Evolutionary conservation across 2,888 invertebrate genomes (phyloP).

Genomic region (Cryptocheilus praepositus): DNA sequence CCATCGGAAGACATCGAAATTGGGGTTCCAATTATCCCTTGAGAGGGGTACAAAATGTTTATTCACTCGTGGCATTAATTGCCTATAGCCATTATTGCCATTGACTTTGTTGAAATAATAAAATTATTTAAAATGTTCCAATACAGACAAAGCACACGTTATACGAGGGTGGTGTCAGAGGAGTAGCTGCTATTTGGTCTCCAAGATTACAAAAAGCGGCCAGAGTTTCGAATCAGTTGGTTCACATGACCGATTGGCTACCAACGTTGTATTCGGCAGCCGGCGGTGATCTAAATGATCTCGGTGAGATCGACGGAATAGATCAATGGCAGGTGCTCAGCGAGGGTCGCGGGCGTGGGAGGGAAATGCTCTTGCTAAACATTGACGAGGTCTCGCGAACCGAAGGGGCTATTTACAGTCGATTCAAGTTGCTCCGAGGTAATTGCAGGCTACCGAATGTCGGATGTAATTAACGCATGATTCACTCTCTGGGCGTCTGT

Average conservation of each 20-base stretch:
- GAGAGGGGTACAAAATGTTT: slow-evolving; percentile 74
- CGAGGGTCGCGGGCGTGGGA: slow-evolving; percentile 65
- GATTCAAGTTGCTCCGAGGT: slow-evolving; percentile 70
- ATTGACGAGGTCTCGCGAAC: slow-evolving; percentile 74
- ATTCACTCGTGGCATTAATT: background rate
- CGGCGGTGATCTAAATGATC: slow-evolving; percentile 73
- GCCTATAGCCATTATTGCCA: too few relatives aligned
- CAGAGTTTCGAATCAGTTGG: slow-evolving; percentile 78
- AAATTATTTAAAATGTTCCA: background rate
- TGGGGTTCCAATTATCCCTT: slow-evolving; percentile 81
- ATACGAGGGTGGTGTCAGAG: slow-evolving; percentile 84
- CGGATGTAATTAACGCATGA: background rate
- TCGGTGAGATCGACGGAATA: slow-evolving; percentile 74
- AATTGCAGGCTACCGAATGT: background rate
- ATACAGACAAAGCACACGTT: slow-evolving; percentile 81
- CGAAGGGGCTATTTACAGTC: slow-evolving; percentile 67
- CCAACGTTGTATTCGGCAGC: slow-evolving; percentile 82
- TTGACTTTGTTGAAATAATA: too few relatives aligned
- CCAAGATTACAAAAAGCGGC: slow-evolving; percentile 77
- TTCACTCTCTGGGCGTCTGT: background rate
- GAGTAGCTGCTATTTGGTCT: slow-evolving; percentile 82
- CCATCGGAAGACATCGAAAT: slow-evolving; percentile 76
- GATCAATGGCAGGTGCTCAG: slow-evolving; percentile 76
- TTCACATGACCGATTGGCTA: slow-evolving; percentile 84
- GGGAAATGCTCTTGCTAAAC: slow-evolving; percentile 76